Evolutionary conservation across 1,140 invertebrate species (phyloP).

Genomic region (Plodia interpunctella): DNA sequence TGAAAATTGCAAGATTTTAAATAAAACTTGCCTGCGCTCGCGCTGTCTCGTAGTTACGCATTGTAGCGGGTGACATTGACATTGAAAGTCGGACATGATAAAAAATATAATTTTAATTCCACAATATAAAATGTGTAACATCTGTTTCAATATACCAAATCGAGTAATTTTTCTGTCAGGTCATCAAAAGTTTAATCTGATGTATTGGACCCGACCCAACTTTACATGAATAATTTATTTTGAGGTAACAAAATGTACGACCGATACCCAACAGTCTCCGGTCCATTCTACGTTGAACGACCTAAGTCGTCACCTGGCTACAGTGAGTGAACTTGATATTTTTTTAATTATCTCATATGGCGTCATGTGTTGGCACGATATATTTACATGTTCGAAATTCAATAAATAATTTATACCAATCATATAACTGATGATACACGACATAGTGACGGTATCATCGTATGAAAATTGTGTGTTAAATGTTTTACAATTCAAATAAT

Average conservation of each 20-base stretch:
- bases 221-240: background rate
- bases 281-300: constrained; percentile 32
- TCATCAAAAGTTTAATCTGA: background rate
- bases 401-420: no score
- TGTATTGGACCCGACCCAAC: background rate
- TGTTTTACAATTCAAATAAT: no score
- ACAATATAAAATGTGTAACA: background rate
- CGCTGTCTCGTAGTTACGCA: background rate
- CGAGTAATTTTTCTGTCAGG: background rate
- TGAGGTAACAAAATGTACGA: constrained; percentile 23
- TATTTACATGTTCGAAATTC: no score
- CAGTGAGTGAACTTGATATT: constrained; percentile 33
- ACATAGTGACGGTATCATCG: no score
- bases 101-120: background rate
- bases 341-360: background rate
- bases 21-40: constrained; percentile 28
- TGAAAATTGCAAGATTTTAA: constrained; percentile 21
- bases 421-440: no score
- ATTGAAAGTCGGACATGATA: background rate
- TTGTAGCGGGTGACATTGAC: background rate
- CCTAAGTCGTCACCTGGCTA: constrained; percentile 33
- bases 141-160: background rate
- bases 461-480: no score
- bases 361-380: no score
- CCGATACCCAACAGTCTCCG: constrained; percentile 27